Evolutionary conservation across 2,797 vertebrate genomes (phyloP).

Genomic region (Dromococcyx pavoninus): DNA sequence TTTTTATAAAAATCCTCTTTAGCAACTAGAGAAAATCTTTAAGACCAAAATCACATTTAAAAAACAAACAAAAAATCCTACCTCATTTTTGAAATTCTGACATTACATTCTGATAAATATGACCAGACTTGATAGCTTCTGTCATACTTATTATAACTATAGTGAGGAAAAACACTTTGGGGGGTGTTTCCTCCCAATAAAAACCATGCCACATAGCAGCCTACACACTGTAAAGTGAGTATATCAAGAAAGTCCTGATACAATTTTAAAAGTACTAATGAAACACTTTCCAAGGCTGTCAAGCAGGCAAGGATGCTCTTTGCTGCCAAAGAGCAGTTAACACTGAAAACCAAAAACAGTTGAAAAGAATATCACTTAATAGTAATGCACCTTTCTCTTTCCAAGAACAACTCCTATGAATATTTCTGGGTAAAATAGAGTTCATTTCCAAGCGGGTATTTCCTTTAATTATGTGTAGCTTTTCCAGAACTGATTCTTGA

Average conservation of each 20-base stretch:
- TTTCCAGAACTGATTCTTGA: background rate
- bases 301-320: background rate
- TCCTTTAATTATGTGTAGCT: background rate
- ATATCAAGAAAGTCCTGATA: background rate
- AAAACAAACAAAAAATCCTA: background rate
- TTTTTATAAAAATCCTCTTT: background rate
- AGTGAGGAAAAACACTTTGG: background rate
- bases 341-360: fast-evolving
- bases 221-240: background rate
- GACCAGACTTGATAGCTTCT: background rate
- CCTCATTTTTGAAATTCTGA: background rate
- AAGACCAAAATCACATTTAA: background rate
- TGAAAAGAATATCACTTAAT: background rate
- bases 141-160: background rate
- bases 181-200: background rate
- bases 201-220: background rate
- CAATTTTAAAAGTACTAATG: background rate
- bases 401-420: background rate
- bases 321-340: background rate
- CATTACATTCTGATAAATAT: background rate
- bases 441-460: background rate
- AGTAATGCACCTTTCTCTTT: background rate
- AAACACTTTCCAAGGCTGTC: background rate
- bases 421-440: background rate
- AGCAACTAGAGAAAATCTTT: background rate